A percentile compares a stretch with the other conserved stretches of the same genome.
Conservation (phyloP, 2,797 vertebrate genomes). For the Sardinella longiceps region DNA sequence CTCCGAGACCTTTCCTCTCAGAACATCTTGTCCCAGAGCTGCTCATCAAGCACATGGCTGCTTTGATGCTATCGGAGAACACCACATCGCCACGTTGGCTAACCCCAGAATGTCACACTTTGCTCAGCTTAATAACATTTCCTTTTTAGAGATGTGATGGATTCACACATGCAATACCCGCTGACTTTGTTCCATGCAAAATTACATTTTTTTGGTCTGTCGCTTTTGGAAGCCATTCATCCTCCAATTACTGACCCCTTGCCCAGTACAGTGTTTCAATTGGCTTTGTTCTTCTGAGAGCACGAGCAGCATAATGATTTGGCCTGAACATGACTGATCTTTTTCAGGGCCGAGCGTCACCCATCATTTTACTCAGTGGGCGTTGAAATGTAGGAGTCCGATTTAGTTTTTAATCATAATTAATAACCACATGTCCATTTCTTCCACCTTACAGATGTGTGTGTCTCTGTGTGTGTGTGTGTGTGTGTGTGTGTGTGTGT, state of each 20-base stretch:
- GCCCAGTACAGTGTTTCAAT: slow-evolving; percentile 17
- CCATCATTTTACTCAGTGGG: slow-evolving; percentile 24
- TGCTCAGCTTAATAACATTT: neutral
- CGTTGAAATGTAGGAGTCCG: slow-evolving; percentile 50
- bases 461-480: too few species aligned
- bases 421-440: slow-evolving; percentile 61
- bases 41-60: neutral
- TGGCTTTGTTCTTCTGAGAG: slow-evolving; percentile 22
- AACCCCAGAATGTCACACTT: neutral
- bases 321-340: slow-evolving; percentile 7
- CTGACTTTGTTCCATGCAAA: slow-evolving; percentile 4
- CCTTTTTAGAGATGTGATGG: neutral
- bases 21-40: neutral
- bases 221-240: neutral
- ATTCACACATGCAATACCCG: neutral
- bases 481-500: too few species aligned
- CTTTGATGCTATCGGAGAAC: slow-evolving; percentile 1
- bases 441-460: slow-evolving; percentile 53
- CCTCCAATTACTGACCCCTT: slow-evolving; percentile 13
- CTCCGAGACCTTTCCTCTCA: neutral
- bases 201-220: neutral
- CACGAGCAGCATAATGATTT: neutral
- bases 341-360: neutral
- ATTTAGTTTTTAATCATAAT: slow-evolving; percentile 66
- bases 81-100: neutral